Base-by-base conservation (phyloP, 2,113 vertebrate genomes). In the Patagioenas fasciata region DNA sequence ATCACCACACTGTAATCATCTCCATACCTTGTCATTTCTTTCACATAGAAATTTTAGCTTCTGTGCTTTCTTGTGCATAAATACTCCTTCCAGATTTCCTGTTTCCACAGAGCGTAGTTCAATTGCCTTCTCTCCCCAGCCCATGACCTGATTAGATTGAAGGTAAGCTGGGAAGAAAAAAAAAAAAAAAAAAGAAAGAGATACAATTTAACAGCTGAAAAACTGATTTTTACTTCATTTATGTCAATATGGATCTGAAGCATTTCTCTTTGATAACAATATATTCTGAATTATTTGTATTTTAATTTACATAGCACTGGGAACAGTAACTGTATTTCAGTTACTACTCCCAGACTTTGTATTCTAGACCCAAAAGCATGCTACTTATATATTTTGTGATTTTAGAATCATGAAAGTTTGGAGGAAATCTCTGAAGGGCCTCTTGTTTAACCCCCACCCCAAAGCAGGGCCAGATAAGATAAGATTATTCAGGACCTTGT, bases 21-120 rank as follows among this genome's bases (percentile, higher is more conserved):
- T 82, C 71, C 80, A 75, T 97, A 99, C 99, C 99, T 99, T 99
- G 97, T 99, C 99, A 31, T 99, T 99, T 96, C 99, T 98, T 96
- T 99, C 98, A 96, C 99, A 99, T 4, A 99, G 97, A 94, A 99
- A 99, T 98, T 99, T 99, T 88, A 99, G 98, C 78, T 99, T 99
- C 97, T 99, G 99, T 62, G 99, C 99, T 94, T 99, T 99, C 91
- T 99, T 99, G 98, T 99, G 99, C 98, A 99, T 99, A 95, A 99
- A 99, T 58, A 99, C 99, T 71, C 98, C 99, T 95, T 99, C 99
- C 90, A 99, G 97, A 93, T 98, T 98, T 17, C 98, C 99, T 1
- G 98, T 98, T 94, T 98, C 98, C 58, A 98, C 99, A 31, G 99
- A 99, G 21, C 99, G 98, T 34, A 99, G 98, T 97, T 99, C 99